Evolutionary conservation across 2,113 vertebrate genomes (phyloP), one percentile per base, ranked within the genome.

Genomic region (Pelmatolapia mariae): DNA sequence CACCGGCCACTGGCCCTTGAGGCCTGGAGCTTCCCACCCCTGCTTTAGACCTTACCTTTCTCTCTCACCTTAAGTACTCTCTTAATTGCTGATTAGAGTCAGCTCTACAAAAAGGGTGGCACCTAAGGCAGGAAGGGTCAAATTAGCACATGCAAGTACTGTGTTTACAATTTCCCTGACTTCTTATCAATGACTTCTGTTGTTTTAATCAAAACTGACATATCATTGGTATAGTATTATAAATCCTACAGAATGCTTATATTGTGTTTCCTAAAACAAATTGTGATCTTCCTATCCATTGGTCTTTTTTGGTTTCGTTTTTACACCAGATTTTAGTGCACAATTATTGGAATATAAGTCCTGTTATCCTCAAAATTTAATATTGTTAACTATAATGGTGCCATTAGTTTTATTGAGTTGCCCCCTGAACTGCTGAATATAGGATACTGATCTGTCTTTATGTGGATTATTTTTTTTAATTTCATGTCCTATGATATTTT

Each of bases 321-420:
- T 6, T 45, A 9, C n/a, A 81, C 40, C 82, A 31, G n/a, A 31
- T 92, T 71, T 83, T 43, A 88, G 57, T 63, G 86, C 33, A 5
- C 4, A 9, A 22, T 84, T 86, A 76, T 45, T 66, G 56, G 82
- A 29, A 38, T 9, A 18, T 43, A 36, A 79, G 52, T 24, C 24
- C 76, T 82, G 57, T 87, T 45, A 19, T 88, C 45, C 47, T 89
- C 24, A 40, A 15, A 81, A 80, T 87, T 87, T 82, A 54, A 89
- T 90, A 86, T 10, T 1, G 5, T 68, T 7, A 13, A 29, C 80
- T 78, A 15, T 59, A 82, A 76, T n/a, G 83, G 33, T 16, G 53
- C 86, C 90, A 81, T 91, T 83, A 83, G 56, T 81, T 85, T 86
- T 87, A 85, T 50, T 12, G 85, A 79, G 88, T 86, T 85, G 33